Evolutionary conservation across 2,888 invertebrate genomes (phyloP), one percentile per base, ranked within the genome.

Genomic region (Odontocolon sp.): DNA sequence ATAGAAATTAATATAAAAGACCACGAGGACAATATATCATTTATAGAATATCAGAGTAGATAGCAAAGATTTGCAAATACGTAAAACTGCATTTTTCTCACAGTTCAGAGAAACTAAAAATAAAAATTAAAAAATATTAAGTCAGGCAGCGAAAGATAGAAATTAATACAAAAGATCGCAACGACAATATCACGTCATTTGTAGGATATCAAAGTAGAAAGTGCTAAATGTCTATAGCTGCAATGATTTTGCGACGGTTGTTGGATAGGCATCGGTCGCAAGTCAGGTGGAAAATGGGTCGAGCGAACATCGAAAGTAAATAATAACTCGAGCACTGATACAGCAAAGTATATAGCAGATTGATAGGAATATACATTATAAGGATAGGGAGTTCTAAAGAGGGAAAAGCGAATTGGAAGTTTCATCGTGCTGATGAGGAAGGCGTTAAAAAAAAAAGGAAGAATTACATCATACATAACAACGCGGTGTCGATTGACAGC

Each of bases 231-330:
- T n/a, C n/a, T 73, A 47, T 36, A 77, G 11, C 63, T 28, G 42
- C 47, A 63, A 69, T 61, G 69, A 69, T 52, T 59, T 52, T 28
- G 16, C 23, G 31, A 33, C n/a, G n/a, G n/a, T n/a, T n/a, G n/a
- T n/a, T n/a, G n/a, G n/a, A n/a, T n/a, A n/a, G n/a, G 42, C n/a
- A 40, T 56, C 31, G 33, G 54, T 42, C 42, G 31, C 9, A 56
- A 33, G 45, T 59, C 64, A 11, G 45, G 23, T 67, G 47, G 82
- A 82, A 87, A 87, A 86, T 84, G 72, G 84, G 81, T 79, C 86
- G 79, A 63, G 67, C 54, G 38, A 33, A 59, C 77, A 84, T 84
- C 82, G 86, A 87, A 87, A 87, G 87, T 85, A 81, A 71, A 77
- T 80, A 80, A 74, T 69, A 77, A 67, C 50, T 56, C 69, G 61